Percentiles rank a stretch among this genome's conserved stretches.
phyloP scores from a whole-genome alignment of 2,888 invertebrate genomes.

The Geophilus truncorum region DNA sequence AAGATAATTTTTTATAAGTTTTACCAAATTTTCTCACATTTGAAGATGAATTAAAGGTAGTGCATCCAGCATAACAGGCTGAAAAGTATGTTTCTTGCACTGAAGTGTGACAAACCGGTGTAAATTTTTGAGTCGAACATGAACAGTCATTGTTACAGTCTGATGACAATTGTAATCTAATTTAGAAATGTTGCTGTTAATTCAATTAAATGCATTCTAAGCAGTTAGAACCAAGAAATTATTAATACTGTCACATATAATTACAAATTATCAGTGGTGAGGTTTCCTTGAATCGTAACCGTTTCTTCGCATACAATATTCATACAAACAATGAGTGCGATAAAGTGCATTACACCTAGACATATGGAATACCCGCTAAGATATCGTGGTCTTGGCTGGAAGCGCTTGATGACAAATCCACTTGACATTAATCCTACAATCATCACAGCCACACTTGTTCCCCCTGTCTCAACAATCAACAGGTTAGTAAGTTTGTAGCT shows the following conservation, averaged over 20 bases:
- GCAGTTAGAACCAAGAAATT: too few relatives aligned
- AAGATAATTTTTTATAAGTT: too few relatives aligned
- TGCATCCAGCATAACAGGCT: slow-evolving; percentile 36
- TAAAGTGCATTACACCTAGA: background rate
- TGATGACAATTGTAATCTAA: background rate
- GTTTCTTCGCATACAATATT: background rate
- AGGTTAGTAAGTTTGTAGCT: too few relatives aligned
- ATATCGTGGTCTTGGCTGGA: background rate
- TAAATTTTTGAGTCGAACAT: slow-evolving; percentile 3
- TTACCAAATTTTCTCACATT: background rate
- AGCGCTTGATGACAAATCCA: background rate
- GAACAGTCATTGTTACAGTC: background rate
- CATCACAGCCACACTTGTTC: slow-evolving; percentile 1
- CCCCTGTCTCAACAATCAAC: background rate
- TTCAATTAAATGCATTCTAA: too few relatives aligned
- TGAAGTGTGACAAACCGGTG: background rate
- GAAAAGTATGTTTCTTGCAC: slow-evolving; percentile 33
- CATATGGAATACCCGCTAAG: background rate
- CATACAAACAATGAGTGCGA: background rate
- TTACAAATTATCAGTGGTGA: background rate
- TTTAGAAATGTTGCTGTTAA: background rate
- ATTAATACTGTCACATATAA: too few relatives aligned
- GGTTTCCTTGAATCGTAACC: background rate
- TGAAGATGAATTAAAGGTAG: background rate
- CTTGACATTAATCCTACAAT: background rate